Percentiles rank a stretch among this genome's conserved stretches.
Evolutionary conservation across 2,113 vertebrate species (phyloP).

Genomic region (Maccullochella peelii): DNA sequence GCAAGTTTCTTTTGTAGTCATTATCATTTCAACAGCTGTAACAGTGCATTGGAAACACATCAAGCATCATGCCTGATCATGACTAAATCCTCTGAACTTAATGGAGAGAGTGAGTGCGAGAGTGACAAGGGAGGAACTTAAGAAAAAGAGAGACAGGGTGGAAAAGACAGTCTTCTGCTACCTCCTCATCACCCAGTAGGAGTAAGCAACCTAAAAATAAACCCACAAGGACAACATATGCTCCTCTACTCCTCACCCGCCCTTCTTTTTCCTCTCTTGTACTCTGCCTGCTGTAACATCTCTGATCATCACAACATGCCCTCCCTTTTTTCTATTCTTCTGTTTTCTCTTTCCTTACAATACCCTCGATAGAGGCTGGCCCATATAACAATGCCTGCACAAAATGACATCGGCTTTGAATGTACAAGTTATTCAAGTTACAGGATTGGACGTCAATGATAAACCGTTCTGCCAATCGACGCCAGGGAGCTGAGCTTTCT

Average conservation of each 20-base stretch:
- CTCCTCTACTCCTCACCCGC: conserved; percentile 46
- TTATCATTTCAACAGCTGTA: conserved; percentile 19
- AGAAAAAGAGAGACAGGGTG: conserved; percentile 39
- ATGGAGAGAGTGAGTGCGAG: conserved; percentile 16
- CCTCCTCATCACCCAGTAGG: conserved; percentile 68
- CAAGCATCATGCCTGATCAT: background rate
- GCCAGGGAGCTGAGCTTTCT: conserved; percentile 29
- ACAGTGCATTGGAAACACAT: conserved; percentile 21
- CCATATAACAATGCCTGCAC: conserved; percentile 19
- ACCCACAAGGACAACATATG: conserved; percentile 77
- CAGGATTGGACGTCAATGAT: conserved; percentile 42
- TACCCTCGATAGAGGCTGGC: background rate
- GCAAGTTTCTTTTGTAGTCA: background rate
- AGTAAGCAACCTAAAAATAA: conserved; percentile 75
- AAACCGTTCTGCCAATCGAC: conserved; percentile 46
- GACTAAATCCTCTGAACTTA: conserved; percentile 40
- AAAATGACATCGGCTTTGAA: conserved; percentile 37
- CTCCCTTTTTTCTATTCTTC: background rate
- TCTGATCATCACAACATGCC: background rate
- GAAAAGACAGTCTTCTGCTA: conserved; percentile 45
- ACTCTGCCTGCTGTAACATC: conserved; percentile 6
- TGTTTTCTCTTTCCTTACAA: background rate
- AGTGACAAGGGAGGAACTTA: conserved; percentile 27
- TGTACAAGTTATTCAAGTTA: conserved; percentile 19
- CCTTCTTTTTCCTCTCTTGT: conserved; percentile 24